Percentiles rank a stretch among this genome's conserved stretches.
phyloP scores from a whole-genome alignment of 2,888 invertebrate species.

The Argynnis bischoffii region DNA sequence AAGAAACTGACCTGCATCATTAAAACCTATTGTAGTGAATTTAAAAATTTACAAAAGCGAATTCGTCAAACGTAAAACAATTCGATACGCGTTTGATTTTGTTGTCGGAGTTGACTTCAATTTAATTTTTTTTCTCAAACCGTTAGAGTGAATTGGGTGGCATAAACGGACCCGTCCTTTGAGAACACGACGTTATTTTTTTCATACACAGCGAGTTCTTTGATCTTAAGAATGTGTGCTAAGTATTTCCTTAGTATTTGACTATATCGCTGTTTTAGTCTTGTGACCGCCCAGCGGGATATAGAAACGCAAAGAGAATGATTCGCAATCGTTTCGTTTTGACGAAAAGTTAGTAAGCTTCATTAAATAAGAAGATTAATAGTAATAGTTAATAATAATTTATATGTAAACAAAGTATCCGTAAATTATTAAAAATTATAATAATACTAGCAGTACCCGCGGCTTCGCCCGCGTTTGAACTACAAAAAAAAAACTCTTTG shows the following conservation, averaged over 20 bases:
- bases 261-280: slow-evolving; percentile 18
- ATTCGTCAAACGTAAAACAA: slow-evolving; percentile 82
- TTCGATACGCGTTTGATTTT: slow-evolving; percentile 82
- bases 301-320: slow-evolving; percentile 68
- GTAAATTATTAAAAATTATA: no score
- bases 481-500: no score
- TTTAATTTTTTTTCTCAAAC: slow-evolving; percentile 78
- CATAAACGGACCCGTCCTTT: slow-evolving; percentile 81
- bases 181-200: slow-evolving; percentile 81
- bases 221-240: slow-evolving; percentile 80
- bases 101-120: slow-evolving; percentile 76
- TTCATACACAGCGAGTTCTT: slow-evolving; percentile 80
- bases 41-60: slow-evolving; percentile 78
- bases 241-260: slow-evolving; percentile 78
- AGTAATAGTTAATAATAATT: not conserved
- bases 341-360: not conserved
- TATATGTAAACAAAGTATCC: no score
- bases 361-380: slow-evolving; percentile 5
- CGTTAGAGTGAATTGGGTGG: slow-evolving; percentile 81
- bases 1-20: slow-evolving; percentile 78
- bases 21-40: slow-evolving; percentile 79
- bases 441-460: no score
- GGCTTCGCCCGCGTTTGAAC: no score
- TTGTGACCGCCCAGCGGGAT: slow-evolving; percentile 69
- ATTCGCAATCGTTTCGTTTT: slow-evolving; percentile 61